Evolutionary conservation across 1,140 invertebrate species (phyloP).

Genomic region (Aphelenchoides avenae): DNA sequence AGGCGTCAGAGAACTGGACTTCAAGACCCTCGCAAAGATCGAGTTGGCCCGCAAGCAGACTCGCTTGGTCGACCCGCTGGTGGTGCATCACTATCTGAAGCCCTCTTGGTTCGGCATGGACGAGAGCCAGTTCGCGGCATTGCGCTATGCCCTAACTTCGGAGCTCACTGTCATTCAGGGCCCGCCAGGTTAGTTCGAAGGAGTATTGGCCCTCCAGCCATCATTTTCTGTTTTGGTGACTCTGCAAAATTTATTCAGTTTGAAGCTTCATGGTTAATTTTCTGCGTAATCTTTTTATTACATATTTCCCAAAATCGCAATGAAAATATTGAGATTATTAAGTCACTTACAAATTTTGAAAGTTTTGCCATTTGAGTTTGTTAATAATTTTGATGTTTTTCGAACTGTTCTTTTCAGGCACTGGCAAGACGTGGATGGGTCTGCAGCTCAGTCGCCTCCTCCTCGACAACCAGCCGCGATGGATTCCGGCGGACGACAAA

Average conservation of each 20-base stretch:
- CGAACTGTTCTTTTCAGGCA: too few species aligned
- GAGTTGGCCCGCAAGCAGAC: not conserved
- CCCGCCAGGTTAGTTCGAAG: too few species aligned
- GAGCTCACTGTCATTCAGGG: conserved; percentile 71
- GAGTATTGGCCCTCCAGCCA: too few species aligned
- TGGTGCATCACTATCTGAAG: conserved; percentile 1
- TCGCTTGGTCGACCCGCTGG: conserved; percentile 32
- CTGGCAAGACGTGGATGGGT: conserved; percentile 74
- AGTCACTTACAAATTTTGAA: too few species aligned
- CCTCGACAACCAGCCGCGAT: conserved; percentile 24
- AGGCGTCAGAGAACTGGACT: not conserved
- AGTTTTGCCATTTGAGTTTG: too few species aligned
- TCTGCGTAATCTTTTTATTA: too few species aligned
- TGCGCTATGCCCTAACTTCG: conserved; percentile 61
- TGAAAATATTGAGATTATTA: too few species aligned
- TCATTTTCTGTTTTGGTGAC: too few species aligned
- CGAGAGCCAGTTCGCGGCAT: conserved; percentile 61
- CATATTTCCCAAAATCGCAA: too few species aligned
- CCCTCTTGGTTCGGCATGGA: conserved; percentile 51
- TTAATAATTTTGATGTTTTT: too few species aligned
- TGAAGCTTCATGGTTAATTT: too few species aligned
- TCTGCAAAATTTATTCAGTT: too few species aligned
- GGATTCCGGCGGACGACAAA: conserved; percentile 59
- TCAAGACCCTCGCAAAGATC: not conserved
- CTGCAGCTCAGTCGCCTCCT: conserved; percentile 58